phyloP scores from a whole-genome alignment of 1,140 invertebrate genomes.

The Orchesella cincta region DNA sequence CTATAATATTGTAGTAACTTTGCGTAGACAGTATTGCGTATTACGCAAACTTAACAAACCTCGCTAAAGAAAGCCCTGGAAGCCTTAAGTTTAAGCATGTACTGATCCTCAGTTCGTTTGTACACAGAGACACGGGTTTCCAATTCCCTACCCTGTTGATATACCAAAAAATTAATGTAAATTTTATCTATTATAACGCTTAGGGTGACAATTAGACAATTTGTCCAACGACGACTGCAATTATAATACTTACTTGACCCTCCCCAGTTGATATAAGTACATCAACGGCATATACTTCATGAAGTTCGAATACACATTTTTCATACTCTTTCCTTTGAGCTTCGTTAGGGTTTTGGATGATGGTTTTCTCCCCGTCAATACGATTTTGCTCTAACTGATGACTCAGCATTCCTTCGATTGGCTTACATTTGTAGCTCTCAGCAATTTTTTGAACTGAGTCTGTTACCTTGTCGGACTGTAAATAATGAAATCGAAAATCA shows the following conservation, averaged over 20 bases:
- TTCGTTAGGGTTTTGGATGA: slow-evolving; percentile 97
- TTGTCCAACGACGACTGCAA: background rate
- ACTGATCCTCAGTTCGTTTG: slow-evolving; percentile 97
- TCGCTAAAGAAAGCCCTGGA: slow-evolving; percentile 94
- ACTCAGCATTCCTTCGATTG: slow-evolving; percentile 97
- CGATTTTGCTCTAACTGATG: slow-evolving; percentile 95
- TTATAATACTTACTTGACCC: slow-evolving; percentile 71
- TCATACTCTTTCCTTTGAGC: slow-evolving; percentile 97
- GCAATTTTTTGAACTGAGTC: slow-evolving; percentile 91
- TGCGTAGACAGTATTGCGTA: background rate
- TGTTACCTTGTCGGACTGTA: slow-evolving; percentile 87
- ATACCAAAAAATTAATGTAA: slow-evolving; percentile 44
- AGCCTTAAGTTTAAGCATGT: slow-evolving; percentile 94
- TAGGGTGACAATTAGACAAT: background rate
- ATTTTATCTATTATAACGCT: background rate
- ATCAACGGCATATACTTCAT: slow-evolving; percentile 99
- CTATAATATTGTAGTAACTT: background rate
- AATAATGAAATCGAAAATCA: slow-evolving; percentile 52
- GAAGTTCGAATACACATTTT: slow-evolving; percentile 91
- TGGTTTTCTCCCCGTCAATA: slow-evolving; percentile 98
- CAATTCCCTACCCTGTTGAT: slow-evolving; percentile 75
- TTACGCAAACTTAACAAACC: slow-evolving; percentile 53
- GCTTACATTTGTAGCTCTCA: slow-evolving; percentile 91
- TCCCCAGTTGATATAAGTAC: slow-evolving; percentile 93
- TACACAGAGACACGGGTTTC: slow-evolving; percentile 95